A percentile compares a stretch with the other conserved stretches of the same genome.
Conservation (phyloP, 1,140 invertebrate species). For the Myzus persicae region DNA sequence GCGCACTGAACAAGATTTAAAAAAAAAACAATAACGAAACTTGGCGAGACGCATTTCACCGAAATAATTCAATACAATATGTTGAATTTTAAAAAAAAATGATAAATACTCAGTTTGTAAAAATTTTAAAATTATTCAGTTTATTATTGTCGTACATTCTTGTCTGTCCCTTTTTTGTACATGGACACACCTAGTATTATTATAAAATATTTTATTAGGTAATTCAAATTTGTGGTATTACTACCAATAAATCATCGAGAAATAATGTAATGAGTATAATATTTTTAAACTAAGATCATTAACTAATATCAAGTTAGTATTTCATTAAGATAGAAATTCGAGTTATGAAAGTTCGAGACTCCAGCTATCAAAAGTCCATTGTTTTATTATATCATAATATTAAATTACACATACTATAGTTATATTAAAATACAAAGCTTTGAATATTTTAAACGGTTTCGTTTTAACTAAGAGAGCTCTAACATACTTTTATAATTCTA, state of each 20-base stretch:
- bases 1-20: no score
- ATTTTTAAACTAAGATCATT: background rate
- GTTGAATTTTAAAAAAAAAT: background rate
- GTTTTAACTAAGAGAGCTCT: background rate
- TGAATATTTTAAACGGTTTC: background rate
- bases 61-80: background rate
- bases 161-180: background rate
- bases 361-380: background rate
- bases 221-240: background rate
- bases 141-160: background rate
- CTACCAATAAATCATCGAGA: background rate
- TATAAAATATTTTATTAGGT: background rate
- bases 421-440: background rate
- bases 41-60: background rate
- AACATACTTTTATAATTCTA: background rate
- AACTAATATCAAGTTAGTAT: background rate
- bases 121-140: background rate
- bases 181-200: background rate
- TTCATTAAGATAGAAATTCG: background rate
- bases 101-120: background rate
- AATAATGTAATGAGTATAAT: background rate
- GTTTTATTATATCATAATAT: background rate
- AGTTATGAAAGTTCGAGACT: background rate
- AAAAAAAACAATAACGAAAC: no score
- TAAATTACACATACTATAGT: background rate